These are phyloP conservation scores for Gisinianus flammeolus DNA, from an alignment of 2,888 invertebrate genomes.

Conservation along the genomic window DNA sequence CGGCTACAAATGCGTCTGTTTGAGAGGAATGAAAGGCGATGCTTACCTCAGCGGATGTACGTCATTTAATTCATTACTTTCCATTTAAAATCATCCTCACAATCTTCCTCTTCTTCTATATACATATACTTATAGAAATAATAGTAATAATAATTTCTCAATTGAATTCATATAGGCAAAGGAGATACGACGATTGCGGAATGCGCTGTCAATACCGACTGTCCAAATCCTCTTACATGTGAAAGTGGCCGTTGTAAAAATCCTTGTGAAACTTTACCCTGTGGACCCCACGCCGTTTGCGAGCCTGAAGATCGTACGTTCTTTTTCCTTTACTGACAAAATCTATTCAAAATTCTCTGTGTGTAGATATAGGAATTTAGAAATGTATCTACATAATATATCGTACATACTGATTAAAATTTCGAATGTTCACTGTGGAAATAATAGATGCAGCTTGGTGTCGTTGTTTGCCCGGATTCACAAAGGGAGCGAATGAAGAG, in stretches of 20 bases:
- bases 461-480: slow-evolving; percentile 81
- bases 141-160: no score
- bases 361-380: no score
- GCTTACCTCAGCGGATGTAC: slow-evolving; percentile 83
- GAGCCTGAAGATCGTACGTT: slow-evolving; percentile 82
- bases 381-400: no score
- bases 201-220: slow-evolving; percentile 69
- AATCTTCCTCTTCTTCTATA: no score
- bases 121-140: no score
- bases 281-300: slow-evolving; percentile 84
- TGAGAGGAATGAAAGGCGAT: slow-evolving; percentile 81
- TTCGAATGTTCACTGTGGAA: no score
- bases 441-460: slow-evolving; percentile 67
- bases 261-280: slow-evolving; percentile 75
- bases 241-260: slow-evolving; percentile 79
- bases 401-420: no score
- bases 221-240: slow-evolving; percentile 75
- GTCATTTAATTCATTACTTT: slow-evolving; percentile 50
- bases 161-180: slow-evolving; percentile 38
- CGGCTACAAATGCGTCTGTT: slow-evolving; percentile 83
- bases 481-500: slow-evolving; percentile 78
- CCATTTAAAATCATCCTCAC: no score
- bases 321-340: neutral
- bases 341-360: neutral
- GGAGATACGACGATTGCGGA: slow-evolving; percentile 12